Base-by-base conservation (phyloP, 2,113 vertebrate species). In the Chinchilla lanigera region DNA sequence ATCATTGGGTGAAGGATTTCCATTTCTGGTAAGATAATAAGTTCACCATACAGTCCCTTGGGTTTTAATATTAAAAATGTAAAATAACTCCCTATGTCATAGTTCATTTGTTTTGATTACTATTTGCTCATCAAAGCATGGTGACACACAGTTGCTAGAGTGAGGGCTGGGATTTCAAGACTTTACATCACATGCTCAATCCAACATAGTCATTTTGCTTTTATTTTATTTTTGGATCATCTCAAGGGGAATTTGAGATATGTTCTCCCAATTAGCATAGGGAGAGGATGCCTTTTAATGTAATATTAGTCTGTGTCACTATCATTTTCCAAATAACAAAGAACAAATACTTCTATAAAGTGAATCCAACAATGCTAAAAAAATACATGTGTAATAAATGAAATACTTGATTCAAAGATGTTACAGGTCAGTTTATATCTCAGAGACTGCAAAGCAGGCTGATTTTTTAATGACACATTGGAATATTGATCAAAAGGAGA, bases 311-410 rank as follows among this genome's bases (percentile, higher is more conserved):
- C 44, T 90, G 9, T 47, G 35, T 73, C 5, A 63, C 54, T 35
- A 81, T 81, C 58, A 93, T 90, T 97, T 96, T 47, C 60, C 90
- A 85, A 93, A 63, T 94, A 86, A 92, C 47, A 71, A 14, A 63
- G 38, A 52, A 90, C 22, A 95, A 89, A 86, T 56, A 69, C 1
- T 75, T 93, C 2, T 19, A 35, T 60, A 89, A 89, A 81, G 56
- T 81, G 61, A 95, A 56, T 9, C 24, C 54, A 61, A n/a, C 0
- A 4, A 24, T 30, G 24, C 16, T 69, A 77, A 44, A 82, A 61
- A 38, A 67, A 35, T 38, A 33, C 17, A 81, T 56, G 78, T 80
- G 90, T 94, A 87, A 92, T 77, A 73, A 86, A 95, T 22, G 0
- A 56, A 50, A 16, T 13, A 81, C 9, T 65, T 33, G 35, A 54